These are phyloP conservation scores for Diachrysia chrysitis DNA, from an alignment of 2,888 invertebrate genomes.

Conservation along the genomic window DNA sequence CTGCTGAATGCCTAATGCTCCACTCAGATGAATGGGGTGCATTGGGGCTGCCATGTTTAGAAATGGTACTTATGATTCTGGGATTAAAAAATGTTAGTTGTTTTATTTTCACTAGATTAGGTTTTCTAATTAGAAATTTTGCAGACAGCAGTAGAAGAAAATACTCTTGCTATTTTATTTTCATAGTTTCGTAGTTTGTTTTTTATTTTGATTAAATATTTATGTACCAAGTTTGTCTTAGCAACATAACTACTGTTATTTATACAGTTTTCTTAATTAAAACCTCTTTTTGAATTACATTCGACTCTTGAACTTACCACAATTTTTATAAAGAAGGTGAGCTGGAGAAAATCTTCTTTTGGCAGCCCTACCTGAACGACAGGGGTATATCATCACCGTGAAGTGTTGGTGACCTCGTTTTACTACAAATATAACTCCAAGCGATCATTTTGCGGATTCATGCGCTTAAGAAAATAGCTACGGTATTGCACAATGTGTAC, in stretches of 20 bases:
- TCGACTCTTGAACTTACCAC: no score
- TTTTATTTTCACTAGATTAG: neutral
- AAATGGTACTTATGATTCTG: conserved; percentile 7
- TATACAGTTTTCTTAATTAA: neutral
- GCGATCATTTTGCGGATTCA: conserved; percentile 47
- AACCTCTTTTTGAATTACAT: neutral
- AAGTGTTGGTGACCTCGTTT: conserved; percentile 55
- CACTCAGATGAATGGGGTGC: conserved; percentile 63
- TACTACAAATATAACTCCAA: conserved; percentile 47
- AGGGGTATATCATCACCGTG: conserved; percentile 36
- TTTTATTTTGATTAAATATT: neutral
- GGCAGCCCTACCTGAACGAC: conserved; percentile 27
- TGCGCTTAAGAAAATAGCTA: conserved; percentile 44
- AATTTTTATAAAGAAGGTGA: no score
- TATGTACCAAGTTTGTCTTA: neutral
- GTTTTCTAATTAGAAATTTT: neutral
- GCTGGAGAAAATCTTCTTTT: no score
- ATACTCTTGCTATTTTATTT: neutral
- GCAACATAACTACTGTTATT: no score
- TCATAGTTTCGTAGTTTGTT: neutral
- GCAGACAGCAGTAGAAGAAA: neutral
- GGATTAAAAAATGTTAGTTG: conserved; percentile 6
- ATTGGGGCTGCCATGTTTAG: conserved; percentile 40
- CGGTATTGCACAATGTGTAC: conserved; percentile 48
- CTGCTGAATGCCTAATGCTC: conserved; percentile 73